Base-by-base conservation (phyloP, 2,797 vertebrate species). In the Mus spretus region DNA sequence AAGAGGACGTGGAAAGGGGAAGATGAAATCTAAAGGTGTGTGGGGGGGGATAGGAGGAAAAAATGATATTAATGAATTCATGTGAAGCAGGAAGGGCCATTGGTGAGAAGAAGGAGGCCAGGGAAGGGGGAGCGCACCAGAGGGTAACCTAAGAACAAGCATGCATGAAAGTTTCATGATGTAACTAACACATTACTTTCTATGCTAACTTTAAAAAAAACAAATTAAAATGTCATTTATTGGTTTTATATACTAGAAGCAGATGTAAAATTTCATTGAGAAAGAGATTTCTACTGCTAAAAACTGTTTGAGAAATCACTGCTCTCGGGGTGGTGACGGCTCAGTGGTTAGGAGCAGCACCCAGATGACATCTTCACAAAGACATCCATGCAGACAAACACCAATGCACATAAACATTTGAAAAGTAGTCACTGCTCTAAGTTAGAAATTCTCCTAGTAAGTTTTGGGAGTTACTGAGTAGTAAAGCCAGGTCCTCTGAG, bases 231-330 rank as follows among this genome's bases (percentile, higher is more conserved):
- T 59, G 87, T 50, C 53, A 63, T 59, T 82, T 78, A 82, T 11
- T 67, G 19, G 57, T 78, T 89, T 89, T 78, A 78, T 50, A 83
- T 61, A 82, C 61, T 91, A 31, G 63, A 91, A 50, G 24, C 77
- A 91, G 67, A 65, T 24, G 40, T 9, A 89, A 91, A 37, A 95
- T 91, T 93, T 94, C 50, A 93, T 82, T 91, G 77, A 55, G 81
- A 95, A 93, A 85, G 31, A 75, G 31, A 24, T 91, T 93, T 93
- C 57, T 88, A 84, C 34, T 40, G 19, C 24, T 79, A 91, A 94
- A 84, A 70, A 61, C 4, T 78, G 11, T 89, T 81, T 90, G 6
- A 47, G 93, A 94, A 90, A 93, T 74, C n/a, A 70, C 37, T 72
- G 53, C 53, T 93, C 78, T 90, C 79, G 24, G 3, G 22, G 74